phyloP scores from a whole-genome alignment of 1,140 invertebrate genomes.

The Drosophila mojavensis region DNA sequence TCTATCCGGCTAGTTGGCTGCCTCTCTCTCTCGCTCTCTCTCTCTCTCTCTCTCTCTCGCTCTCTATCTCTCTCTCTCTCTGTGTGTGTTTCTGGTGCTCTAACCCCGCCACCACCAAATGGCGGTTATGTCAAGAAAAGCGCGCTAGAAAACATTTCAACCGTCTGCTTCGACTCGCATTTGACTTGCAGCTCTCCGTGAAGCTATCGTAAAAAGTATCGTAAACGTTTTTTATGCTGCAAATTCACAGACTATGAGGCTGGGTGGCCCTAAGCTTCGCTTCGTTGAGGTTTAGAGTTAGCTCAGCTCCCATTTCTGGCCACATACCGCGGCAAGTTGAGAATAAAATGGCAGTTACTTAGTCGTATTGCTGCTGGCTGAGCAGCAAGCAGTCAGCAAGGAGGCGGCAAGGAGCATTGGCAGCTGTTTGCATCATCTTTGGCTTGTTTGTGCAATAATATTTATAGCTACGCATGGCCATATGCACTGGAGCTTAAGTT shows the following conservation, averaged over 20 bases:
- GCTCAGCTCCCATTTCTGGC: slow-evolving; percentile 22
- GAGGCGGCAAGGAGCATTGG: too few relatives aligned
- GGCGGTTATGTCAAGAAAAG: slow-evolving; percentile 53
- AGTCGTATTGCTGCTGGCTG: slow-evolving; percentile 46
- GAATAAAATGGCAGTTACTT: slow-evolving; percentile 79
- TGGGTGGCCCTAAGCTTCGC: slow-evolving; percentile 13
- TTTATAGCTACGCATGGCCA: slow-evolving; percentile 8
- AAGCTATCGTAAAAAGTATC: slow-evolving; percentile 69
- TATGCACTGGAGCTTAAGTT: neutral
- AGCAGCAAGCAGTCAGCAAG: neutral
- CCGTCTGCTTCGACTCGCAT: slow-evolving; percentile 55
- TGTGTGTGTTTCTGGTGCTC: neutral
- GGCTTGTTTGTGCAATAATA: slow-evolving; percentile 39
- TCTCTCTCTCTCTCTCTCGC: too few relatives aligned
- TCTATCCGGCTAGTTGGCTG: slow-evolving; percentile 54
- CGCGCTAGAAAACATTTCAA: slow-evolving; percentile 64
- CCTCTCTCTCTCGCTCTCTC: too few relatives aligned
- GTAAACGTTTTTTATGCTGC: slow-evolving; percentile 64
- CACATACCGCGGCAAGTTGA: slow-evolving; percentile 55
- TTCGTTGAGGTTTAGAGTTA: slow-evolving; percentile 8
- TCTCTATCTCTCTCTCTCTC: too few relatives aligned
- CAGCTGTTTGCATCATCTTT: slow-evolving; percentile 10
- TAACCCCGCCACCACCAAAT: slow-evolving; percentile 5
- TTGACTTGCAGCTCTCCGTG: slow-evolving; percentile 68
- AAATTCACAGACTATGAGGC: slow-evolving; percentile 27